These are phyloP conservation scores for Phylloscopus collybita DNA, from an alignment of 2,797 vertebrate genomes.

Conservation along the genomic window DNA sequence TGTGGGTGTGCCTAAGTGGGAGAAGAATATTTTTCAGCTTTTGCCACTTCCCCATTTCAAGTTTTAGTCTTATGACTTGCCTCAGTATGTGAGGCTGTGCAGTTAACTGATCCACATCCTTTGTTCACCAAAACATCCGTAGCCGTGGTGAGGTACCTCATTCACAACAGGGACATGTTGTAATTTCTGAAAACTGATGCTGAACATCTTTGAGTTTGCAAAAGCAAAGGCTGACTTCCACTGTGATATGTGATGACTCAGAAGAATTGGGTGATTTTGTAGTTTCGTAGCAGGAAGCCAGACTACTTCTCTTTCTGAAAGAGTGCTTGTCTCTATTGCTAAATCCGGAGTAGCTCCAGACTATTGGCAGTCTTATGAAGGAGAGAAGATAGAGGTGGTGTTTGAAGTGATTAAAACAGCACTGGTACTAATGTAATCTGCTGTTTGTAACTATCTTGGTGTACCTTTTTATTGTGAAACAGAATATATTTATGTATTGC, in stretches of 20 bases:
- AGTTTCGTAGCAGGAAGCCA: neutral
- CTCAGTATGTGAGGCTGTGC: neutral
- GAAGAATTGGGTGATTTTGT: neutral
- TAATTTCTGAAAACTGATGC: neutral
- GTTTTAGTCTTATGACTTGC: constrained; percentile 20
- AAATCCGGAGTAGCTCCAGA: neutral
- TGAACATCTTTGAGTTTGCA: neutral
- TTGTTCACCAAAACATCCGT: neutral
- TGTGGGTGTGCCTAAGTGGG: neutral
- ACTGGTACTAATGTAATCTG: neutral
- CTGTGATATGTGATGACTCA: neutral
- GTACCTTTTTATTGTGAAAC: neutral
- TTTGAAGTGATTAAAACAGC: neutral
- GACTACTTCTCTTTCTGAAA: neutral
- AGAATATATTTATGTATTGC: neutral
- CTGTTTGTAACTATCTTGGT: neutral
- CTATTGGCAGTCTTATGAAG: neutral
- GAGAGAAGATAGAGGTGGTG: neutral
- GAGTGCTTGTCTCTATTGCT: neutral
- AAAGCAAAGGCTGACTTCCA: neutral
- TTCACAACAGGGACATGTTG: neutral
- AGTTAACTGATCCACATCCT: neutral
- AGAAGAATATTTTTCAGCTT: neutral
- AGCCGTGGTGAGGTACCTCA: neutral
- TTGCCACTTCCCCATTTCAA: constrained; percentile 11